These are phyloP conservation scores for Meandrina meandrites DNA, from an alignment of 92 coral and sea anemone genomes.

Conservation along the genomic window DNA sequence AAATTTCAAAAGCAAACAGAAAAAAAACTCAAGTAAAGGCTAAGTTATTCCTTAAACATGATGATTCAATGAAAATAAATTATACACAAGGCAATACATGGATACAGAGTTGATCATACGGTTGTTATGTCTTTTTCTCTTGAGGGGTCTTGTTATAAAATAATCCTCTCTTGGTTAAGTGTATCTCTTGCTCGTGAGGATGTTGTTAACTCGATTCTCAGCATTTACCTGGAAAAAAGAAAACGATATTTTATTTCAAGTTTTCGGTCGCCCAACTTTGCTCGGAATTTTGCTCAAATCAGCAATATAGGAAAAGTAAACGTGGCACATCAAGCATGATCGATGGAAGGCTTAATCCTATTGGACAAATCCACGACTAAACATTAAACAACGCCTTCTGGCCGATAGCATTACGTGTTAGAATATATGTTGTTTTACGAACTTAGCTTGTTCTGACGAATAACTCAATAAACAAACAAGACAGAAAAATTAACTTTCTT, in stretches of 20 bases:
- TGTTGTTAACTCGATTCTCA: neutral
- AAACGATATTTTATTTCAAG: too few relatives aligned
- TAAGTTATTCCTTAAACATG: too few relatives aligned
- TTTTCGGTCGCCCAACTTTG: too few relatives aligned
- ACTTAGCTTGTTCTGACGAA: neutral
- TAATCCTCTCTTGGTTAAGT: neutral
- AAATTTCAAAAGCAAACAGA: too few relatives aligned
- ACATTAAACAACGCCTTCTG: neutral
- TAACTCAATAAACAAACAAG: neutral
- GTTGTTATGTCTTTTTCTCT: neutral
- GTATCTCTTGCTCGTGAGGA: too few relatives aligned
- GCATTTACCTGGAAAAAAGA: neutral
- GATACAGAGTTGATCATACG: too few relatives aligned
- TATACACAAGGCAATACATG: too few relatives aligned
- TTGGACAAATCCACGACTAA: neutral
- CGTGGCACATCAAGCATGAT: neutral
- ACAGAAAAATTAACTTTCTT: too few relatives aligned
- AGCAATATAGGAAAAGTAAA: neutral
- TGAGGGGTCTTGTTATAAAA: neutral
- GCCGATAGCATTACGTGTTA: neutral
- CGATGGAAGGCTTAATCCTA: neutral
- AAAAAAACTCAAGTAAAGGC: too few relatives aligned
- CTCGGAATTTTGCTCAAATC: neutral
- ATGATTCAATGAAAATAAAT: too few relatives aligned
- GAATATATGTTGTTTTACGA: neutral